phyloP scores from a whole-genome alignment of 2,113 vertebrate genomes.

The Heterochromis multidens region DNA sequence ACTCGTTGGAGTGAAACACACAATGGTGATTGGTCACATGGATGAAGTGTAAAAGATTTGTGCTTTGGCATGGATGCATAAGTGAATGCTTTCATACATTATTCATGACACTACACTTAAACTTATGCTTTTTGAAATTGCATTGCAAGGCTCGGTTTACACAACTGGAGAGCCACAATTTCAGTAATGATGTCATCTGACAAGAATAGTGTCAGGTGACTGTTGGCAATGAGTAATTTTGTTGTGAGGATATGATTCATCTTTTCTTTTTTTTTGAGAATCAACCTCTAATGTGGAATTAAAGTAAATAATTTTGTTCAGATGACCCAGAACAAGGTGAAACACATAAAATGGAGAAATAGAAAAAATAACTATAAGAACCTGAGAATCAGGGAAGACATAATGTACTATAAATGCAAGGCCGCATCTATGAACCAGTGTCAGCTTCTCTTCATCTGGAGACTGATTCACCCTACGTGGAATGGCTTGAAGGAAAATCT shows the following conservation, averaged over 20 bases:
- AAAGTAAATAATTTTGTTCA: no score
- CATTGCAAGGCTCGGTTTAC: background rate
- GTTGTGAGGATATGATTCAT: background rate
- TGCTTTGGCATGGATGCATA: background rate
- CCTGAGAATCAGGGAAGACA: background rate
- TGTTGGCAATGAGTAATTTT: background rate
- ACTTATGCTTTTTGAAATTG: background rate
- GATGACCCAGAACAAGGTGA: no score
- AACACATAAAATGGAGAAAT: background rate
- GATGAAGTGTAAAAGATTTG: constrained; percentile 39
- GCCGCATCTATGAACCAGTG: background rate
- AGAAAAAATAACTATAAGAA: background rate
- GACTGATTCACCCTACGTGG: background rate
- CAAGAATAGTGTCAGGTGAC: background rate
- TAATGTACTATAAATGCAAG: background rate
- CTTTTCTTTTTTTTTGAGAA: background rate
- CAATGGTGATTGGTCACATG: background rate
- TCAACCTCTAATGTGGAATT: no score
- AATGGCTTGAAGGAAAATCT: background rate
- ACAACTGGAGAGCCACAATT: background rate
- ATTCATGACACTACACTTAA: constrained; percentile 12
- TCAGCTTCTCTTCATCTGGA: background rate
- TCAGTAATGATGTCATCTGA: background rate
- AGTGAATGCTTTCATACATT: constrained; percentile 13
- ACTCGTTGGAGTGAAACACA: background rate